Base-by-base conservation (phyloP, 2,797 vertebrate genomes). In the Sebastes kiyomatsui region DNA sequence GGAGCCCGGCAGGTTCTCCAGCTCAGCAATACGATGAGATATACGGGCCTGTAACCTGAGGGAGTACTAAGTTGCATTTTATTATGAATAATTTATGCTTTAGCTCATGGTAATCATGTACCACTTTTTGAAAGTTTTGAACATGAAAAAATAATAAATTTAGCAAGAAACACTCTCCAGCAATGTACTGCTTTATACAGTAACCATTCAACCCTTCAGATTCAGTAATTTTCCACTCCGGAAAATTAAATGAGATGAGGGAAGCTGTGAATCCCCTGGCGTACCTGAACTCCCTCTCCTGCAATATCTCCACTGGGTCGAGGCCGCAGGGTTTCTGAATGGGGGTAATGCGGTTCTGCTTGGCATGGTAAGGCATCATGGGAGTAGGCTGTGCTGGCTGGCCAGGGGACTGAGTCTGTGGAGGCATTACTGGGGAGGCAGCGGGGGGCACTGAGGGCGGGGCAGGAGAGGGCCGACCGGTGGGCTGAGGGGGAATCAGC, bases 301-400 rank as follows among this genome's bases (percentile, higher is more conserved):
- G 98, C 74, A 99, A 94, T 81, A 99, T 97, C 89, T 99, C 98
- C 32, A 98, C 97, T 0, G 98, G 98, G 87, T 99, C 98, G 7
- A 99, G 96, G 23, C 98, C 98, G 0, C 98, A 94, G 0, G 98
- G 98, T 67, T 99, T 99, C 94, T 99, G 98, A 80, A 99, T 97
- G 52, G 98, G 98, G 1, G 97, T 99, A 82, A 99, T 97, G 8
- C 97, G 96, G 90, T 97, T 99, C 95, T 98, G 97, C 74, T 99
- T 99, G 87, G 88, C 82, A 83, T 97, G 96, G 82, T 98, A 98
- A 78, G 97, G 96, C 65, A 98, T 97, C 97, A 98, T 96, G 27
- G 97, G 96, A 18, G 97, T 95, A 0, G 97, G 97, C 88, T 98
- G 98, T 1, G 96, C 95, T 0, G 97, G 97, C 85, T 99, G 98